Evolutionary conservation across 2,797 vertebrate genomes (phyloP).

Genomic region (Esox masquinongy): DNA sequence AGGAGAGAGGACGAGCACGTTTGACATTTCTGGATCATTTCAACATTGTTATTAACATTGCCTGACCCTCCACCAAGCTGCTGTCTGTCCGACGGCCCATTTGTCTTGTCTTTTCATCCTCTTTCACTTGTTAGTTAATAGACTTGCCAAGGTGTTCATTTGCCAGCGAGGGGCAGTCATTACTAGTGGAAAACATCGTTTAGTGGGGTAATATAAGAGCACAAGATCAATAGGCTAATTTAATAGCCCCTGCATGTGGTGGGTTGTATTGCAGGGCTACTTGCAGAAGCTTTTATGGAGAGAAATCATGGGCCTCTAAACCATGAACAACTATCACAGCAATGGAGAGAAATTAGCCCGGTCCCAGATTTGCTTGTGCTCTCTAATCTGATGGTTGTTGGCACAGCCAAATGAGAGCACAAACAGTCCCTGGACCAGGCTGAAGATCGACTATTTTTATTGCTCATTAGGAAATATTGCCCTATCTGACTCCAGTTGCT

Average conservation of each 20-base stretch:
- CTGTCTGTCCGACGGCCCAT: not conserved
- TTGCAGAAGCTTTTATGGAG: constrained; percentile 53
- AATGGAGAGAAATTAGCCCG: constrained; percentile 24
- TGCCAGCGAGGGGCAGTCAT: constrained; percentile 69
- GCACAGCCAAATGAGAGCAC: not conserved
- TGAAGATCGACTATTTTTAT: not conserved
- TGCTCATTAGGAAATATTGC: not conserved
- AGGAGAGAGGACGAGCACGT: too few relatives aligned
- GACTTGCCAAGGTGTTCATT: constrained; percentile 73
- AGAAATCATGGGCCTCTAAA: constrained; percentile 58
- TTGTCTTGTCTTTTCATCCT: constrained; percentile 43
- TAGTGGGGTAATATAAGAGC: constrained; percentile 59
- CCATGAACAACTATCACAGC: constrained; percentile 26
- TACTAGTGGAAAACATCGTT: constrained; percentile 71
- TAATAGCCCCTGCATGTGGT: constrained; percentile 66
- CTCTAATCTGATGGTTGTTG: not conserved
- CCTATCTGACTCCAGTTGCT: not conserved
- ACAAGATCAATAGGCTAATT: constrained; percentile 75
- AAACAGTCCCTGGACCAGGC: not conserved
- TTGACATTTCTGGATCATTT: constrained; percentile 22
- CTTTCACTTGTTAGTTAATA: constrained; percentile 64
- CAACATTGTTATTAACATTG: constrained; percentile 22
- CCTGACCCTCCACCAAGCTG: constrained; percentile 2
- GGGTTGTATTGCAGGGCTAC: constrained; percentile 62
- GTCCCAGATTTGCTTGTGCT: not conserved